Conservation (phyloP, 2,113 vertebrate genomes). For the Neopipo cinnamomea region DNA sequence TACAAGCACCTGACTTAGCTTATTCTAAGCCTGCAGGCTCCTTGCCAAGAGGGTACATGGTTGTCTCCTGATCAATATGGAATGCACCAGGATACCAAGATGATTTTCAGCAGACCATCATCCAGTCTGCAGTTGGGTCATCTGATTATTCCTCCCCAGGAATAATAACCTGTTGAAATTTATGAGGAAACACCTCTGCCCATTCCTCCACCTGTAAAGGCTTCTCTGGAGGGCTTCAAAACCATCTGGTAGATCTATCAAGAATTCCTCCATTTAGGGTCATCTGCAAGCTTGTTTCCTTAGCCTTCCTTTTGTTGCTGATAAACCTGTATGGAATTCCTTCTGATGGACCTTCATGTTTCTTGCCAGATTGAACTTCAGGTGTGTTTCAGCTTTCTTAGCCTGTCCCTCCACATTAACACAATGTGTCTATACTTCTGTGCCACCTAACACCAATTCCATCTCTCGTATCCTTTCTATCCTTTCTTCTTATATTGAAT, state of each 20-base stretch:
- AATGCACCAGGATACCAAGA: neutral
- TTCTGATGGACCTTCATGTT: neutral
- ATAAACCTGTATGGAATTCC: neutral
- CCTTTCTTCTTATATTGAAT: neutral
- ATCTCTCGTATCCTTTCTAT: neutral
- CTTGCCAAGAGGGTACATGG: neutral
- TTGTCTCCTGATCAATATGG: neutral
- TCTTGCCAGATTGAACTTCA: neutral
- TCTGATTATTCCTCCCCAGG: neutral
- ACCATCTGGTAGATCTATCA: neutral
- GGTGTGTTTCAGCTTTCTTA: neutral
- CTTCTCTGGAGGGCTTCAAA: neutral
- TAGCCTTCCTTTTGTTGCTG: neutral
- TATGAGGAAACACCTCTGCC: neutral
- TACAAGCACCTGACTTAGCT: neutral
- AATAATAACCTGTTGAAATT: neutral
- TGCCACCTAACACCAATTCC: neutral
- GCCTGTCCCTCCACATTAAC: neutral
- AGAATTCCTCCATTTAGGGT: neutral
- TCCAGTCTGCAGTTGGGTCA: neutral
- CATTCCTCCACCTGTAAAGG: neutral
- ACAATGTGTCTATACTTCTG: neutral
- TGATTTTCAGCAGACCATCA: neutral
- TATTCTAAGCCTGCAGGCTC: neutral
- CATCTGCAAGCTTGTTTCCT: neutral